Percentiles rank a stretch among this genome's conserved stretches.
These are phyloP conservation scores for Cephus sareptanus DNA, from an alignment of 2,888 invertebrate genomes.

Conservation along the genomic window DNA sequence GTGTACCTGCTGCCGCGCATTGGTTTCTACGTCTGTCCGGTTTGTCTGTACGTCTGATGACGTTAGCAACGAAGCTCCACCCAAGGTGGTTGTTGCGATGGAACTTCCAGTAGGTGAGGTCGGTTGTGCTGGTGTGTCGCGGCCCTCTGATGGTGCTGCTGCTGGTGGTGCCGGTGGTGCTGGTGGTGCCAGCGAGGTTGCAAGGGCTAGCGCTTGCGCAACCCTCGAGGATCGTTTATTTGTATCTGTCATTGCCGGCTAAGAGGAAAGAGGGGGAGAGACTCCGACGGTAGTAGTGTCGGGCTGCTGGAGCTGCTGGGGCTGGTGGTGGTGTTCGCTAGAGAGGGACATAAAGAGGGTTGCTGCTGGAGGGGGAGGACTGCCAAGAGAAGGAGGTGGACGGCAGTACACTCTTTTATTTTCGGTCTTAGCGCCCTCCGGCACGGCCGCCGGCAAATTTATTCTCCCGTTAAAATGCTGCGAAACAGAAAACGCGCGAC, in stretches of 20 bases:
- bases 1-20: conserved; percentile 48
- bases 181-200: conserved; percentile 15
- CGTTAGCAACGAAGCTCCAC: conserved; percentile 60
- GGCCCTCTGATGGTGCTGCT: conserved; percentile 20
- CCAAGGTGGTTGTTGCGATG: conserved; percentile 39
- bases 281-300: neutral
- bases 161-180: conserved; percentile 18
- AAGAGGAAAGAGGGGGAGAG: conserved; percentile 31
- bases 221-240: conserved; percentile 60
- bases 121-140: conserved; percentile 14
- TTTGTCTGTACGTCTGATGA: conserved; percentile 63
- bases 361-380: conserved; percentile 4
- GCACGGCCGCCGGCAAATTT: conserved; percentile 53
- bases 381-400: conserved; percentile 14
- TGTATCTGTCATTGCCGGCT: conserved; percentile 65
- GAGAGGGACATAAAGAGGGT: neutral
- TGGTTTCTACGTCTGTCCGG: conserved; percentile 63
- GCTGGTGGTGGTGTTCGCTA: conserved; percentile 3
- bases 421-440: conserved; percentile 46
- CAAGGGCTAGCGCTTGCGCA: conserved; percentile 55
- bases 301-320: neutral
- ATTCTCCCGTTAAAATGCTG: conserved; percentile 58
- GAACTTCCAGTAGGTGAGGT: neutral
- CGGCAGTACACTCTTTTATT: conserved; percentile 36
- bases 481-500: conserved; percentile 50